Conservation (phyloP, 2,888 invertebrate genomes). For the Petrolisthes cinctipes region DNA sequence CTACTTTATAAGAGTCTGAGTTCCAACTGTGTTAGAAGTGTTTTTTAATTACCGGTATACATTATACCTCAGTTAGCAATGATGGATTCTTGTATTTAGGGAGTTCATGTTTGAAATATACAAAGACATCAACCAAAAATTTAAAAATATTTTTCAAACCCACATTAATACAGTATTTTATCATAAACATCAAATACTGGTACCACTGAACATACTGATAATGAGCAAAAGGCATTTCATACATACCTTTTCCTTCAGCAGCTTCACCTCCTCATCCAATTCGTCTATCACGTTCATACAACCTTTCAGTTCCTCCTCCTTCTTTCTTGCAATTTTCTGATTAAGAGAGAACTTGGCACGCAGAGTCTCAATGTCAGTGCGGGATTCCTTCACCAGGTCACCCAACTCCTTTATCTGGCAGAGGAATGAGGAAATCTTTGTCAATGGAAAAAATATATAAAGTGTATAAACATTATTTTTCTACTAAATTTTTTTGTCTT, state of each 20-base stretch:
- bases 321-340: constrained; percentile 29
- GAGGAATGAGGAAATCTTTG: too few species aligned
- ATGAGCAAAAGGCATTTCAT: neutral
- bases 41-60: too few species aligned
- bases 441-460: too few species aligned
- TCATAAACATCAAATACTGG: neutral
- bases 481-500: too few species aligned
- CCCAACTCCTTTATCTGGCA: constrained; percentile 21
- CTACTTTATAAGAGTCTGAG: too few species aligned
- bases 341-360: constrained; percentile 31
- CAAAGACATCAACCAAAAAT: neutral
- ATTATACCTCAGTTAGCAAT: too few species aligned
- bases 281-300: constrained; percentile 16
- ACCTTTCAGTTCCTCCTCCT: constrained; percentile 26
- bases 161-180: neutral
- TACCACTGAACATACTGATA: neutral
- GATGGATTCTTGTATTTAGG: too few species aligned
- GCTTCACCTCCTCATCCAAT: constrained; percentile 1
- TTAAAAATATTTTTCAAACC: too few species aligned
- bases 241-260: constrained; percentile 34
- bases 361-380: constrained; percentile 20
- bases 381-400: constrained; percentile 19
- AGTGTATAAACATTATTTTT: too few species aligned
- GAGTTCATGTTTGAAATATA: too few species aligned
- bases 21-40: too few species aligned